Conservation (phyloP, 2,888 invertebrate genomes). For the Augiades crinisus region DNA sequence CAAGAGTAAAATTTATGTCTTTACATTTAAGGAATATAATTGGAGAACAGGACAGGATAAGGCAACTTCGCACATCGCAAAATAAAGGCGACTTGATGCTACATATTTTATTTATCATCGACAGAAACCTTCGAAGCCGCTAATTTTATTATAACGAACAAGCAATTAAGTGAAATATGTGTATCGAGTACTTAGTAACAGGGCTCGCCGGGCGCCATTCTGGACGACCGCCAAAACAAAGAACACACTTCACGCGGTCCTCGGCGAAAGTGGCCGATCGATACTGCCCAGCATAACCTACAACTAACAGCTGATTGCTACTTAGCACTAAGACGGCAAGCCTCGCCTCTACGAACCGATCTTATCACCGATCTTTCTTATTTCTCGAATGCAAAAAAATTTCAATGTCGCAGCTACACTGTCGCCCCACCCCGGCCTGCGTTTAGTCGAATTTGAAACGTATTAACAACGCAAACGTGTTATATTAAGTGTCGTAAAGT, state of each 20-base stretch:
- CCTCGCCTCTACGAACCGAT: slow-evolving; percentile 4
- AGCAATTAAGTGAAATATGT: not conserved
- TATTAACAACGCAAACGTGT: slow-evolving; percentile 15
- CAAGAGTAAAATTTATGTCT: no score
- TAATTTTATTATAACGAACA: not conserved
- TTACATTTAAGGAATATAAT: no score
- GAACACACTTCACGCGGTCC: slow-evolving; percentile 46
- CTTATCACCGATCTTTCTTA: slow-evolving; percentile 1
- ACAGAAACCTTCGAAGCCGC: no score
- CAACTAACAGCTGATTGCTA: slow-evolving; percentile 57
- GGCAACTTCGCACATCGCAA: no score
- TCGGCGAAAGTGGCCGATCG: slow-evolving; percentile 62
- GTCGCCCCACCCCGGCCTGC: not conserved
- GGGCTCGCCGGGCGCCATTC: slow-evolving; percentile 44
- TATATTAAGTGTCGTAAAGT: not conserved
- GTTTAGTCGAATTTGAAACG: not conserved
- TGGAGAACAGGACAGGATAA: no score
- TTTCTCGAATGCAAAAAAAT: slow-evolving; percentile 1
- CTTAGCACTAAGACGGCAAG: slow-evolving; percentile 11
- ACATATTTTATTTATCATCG: no score
- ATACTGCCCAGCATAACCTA: slow-evolving; percentile 53
- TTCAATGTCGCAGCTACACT: not conserved
- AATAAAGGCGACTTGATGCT: no score
- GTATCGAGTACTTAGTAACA: slow-evolving; percentile 45
- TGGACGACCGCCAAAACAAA: slow-evolving; percentile 67